phyloP scores from a whole-genome alignment of 2,888 invertebrate species.

The Cheilosia grossa region DNA sequence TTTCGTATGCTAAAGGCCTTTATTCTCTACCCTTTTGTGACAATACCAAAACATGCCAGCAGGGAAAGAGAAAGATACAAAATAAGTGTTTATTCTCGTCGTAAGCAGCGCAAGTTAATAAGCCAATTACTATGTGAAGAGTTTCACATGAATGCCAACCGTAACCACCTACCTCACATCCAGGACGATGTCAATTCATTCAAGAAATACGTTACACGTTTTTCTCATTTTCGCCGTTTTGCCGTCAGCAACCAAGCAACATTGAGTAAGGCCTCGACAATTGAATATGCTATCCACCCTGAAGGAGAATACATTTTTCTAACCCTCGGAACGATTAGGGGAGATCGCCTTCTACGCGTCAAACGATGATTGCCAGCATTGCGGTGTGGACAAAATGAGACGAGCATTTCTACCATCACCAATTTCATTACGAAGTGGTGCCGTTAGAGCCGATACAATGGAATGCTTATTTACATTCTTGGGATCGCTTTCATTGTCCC shows the following conservation, averaged over 20 bases:
- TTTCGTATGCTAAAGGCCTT: neutral
- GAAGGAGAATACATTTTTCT: neutral
- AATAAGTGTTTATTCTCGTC: neutral
- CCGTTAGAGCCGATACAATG: slow-evolving; percentile 10
- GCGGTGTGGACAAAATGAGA: slow-evolving; percentile 8
- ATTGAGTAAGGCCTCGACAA: slow-evolving; percentile 42
- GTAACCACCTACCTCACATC: slow-evolving; percentile 2
- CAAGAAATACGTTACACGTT: slow-evolving; percentile 37
- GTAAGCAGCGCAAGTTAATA: slow-evolving; percentile 11
- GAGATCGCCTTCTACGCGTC: neutral
- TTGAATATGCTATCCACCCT: slow-evolving; percentile 4
- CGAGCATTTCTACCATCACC: neutral
- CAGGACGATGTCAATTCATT: slow-evolving; percentile 23
- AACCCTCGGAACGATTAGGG: slow-evolving; percentile 1
- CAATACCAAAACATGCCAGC: neutral
- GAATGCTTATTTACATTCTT: neutral
- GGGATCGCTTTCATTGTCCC: neutral
- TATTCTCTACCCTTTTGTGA: neutral
- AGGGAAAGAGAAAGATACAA: neutral
- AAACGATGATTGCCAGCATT: slow-evolving; percentile 17
- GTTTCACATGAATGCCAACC: neutral
- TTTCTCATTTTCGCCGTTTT: slow-evolving; percentile 20
- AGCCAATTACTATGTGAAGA: slow-evolving; percentile 18
- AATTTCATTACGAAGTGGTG: slow-evolving; percentile 8
- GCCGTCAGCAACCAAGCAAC: slow-evolving; percentile 22